Evolutionary conservation across 2,888 invertebrate genomes (phyloP), one percentile per base, ranked within the genome.

Genomic region (Zonitis immaculata): DNA sequence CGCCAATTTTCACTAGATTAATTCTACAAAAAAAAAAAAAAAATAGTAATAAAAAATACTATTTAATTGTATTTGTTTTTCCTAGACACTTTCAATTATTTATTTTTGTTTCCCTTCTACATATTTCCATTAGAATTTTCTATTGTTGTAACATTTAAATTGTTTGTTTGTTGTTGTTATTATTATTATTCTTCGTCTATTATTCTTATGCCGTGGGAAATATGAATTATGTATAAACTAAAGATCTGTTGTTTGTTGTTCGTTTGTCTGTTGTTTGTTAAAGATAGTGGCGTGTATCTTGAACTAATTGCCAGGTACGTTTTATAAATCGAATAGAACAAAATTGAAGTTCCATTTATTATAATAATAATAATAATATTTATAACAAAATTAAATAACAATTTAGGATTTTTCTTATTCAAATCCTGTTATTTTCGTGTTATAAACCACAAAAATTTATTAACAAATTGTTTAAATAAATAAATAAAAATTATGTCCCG

Each of bases 201-300:
- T 22, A 20, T 39, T 20, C 11, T 16, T 47, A 42, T 39, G 47
- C 47, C 56, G 56, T 56, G 56, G 56, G 56, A 56, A 56, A 52
- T 56, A 52, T 56, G 52, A 56, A 56, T 56, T 56, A 56, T 56
- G 52, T 49, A 56, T 56, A 28, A 47, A 47, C 47, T 50, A 44
- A 32, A 48, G 55, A 46, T 54, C 42, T 51, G 35, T 54, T 47
- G 51, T 51, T 51, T 51, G 44, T 35, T 35, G 16, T 14, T 14
- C 14, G n/a, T n/a, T 30, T 30, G 30, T 30, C 9, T 9, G 28
- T 32, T 32, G 32, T 39, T 22, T 39, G 54, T 54, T 47, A 51
- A 47, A 51, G 44, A 28, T 27, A 46, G 47, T 43, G 50, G 39
- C 39, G 18, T 39, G 39, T 50, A 51, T 32, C 51, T 51, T 42